These are phyloP conservation scores for Lanius collurio DNA, from an alignment of 2,113 vertebrate species.

Conservation along the genomic window DNA sequence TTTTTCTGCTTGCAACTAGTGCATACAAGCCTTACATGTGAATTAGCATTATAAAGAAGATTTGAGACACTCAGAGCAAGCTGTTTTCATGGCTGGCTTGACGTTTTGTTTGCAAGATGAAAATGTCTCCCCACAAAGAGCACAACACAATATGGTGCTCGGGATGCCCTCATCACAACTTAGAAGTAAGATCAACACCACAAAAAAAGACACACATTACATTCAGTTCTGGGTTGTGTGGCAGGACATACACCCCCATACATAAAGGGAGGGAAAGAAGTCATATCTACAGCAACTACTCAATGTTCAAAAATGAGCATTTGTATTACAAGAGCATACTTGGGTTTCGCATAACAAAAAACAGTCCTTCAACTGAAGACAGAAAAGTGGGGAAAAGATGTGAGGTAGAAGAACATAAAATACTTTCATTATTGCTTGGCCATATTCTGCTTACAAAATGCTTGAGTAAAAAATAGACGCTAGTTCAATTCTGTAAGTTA, in stretches of 20 bases:
- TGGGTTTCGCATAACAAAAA: background rate
- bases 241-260: background rate
- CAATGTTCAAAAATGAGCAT: background rate
- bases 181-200: background rate
- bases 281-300: background rate
- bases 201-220: background rate
- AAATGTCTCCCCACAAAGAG: background rate
- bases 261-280: background rate
- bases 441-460: background rate
- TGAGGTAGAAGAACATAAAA: background rate
- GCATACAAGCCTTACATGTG: background rate
- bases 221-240: background rate
- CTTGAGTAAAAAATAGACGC: background rate
- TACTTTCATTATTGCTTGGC: background rate
- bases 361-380: background rate
- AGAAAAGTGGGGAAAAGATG: background rate
- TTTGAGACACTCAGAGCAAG: background rate
- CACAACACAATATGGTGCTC: background rate
- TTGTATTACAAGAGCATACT: background rate
- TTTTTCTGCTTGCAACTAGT: background rate
- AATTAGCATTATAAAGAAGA: background rate
- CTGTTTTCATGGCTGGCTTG: background rate
- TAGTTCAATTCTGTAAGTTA: background rate
- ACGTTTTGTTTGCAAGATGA: background rate
- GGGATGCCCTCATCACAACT: fast-evolving